Evolutionary conservation across 2,113 vertebrate genomes (phyloP).

Genomic region (Xiphophorus maculatus): DNA sequence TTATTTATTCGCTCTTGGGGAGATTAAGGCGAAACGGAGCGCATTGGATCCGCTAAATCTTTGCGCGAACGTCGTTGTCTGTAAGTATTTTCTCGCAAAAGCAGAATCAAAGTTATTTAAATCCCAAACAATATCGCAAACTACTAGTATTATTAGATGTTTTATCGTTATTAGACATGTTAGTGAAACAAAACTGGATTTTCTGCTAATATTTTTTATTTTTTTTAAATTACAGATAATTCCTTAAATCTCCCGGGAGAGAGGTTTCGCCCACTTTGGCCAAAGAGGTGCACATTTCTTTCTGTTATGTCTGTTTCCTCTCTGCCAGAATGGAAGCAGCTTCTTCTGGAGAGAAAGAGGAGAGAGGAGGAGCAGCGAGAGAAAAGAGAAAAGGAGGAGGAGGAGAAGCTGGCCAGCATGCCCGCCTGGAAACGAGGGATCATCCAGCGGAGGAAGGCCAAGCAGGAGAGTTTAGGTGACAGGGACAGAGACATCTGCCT

Average conservation of each 20-base stretch:
- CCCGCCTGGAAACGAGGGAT: constrained; percentile 90
- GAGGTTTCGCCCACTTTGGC: background rate
- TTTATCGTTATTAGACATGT: background rate
- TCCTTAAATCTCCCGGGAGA: constrained; percentile 22
- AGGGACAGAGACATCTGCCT: constrained; percentile 46
- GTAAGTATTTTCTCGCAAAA: constrained; percentile 35
- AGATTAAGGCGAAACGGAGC: background rate
- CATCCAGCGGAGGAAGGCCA: constrained; percentile 85
- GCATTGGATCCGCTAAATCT: constrained; percentile 12
- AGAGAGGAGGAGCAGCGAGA: constrained; percentile 85
- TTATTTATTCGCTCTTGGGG: constrained; percentile 8
- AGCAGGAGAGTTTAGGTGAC: constrained; percentile 75
- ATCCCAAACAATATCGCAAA: background rate
- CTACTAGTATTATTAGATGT: background rate
- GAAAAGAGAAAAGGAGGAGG: constrained; percentile 82
- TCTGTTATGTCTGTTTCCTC: constrained; percentile 79
- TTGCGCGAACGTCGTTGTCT: constrained; percentile 11
- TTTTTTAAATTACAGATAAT: constrained; percentile 30
- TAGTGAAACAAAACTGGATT: background rate
- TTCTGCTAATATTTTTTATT: background rate
- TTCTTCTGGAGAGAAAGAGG: constrained; percentile 85
- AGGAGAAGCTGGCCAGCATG: constrained; percentile 85
- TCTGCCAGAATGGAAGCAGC: constrained; percentile 89
- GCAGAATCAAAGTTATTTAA: background rate
- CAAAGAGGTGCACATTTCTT: constrained; percentile 7